phyloP scores from a whole-genome alignment of 2,113 vertebrate species.

The Microtus oregoni region DNA sequence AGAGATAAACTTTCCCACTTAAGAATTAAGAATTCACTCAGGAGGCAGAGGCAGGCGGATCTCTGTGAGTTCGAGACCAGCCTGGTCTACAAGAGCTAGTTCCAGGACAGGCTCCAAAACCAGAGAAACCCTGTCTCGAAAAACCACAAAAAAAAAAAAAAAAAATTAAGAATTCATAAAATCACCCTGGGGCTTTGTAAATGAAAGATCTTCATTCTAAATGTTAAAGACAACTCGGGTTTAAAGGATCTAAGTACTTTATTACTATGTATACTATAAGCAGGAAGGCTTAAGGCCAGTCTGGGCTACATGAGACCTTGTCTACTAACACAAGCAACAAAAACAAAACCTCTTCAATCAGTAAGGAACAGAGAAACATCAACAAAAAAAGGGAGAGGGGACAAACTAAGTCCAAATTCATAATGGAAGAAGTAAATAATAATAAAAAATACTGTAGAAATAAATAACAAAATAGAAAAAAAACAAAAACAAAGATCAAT shows the following conservation, averaged over 20 bases:
- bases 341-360: background rate
- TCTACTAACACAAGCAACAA: background rate
- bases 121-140: too few species aligned
- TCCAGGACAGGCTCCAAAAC: too few species aligned
- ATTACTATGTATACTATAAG: background rate
- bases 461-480: background rate
- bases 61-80: too few species aligned
- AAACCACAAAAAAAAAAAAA: too few species aligned
- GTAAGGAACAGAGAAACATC: background rate
- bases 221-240: background rate
- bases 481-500: background rate
- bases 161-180: slow-evolving; percentile 27
- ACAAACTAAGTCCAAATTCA: background rate
- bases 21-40: background rate
- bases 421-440: background rate
- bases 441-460: background rate
- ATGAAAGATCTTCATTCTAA: slow-evolving; percentile 36
- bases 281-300: background rate
- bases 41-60: too few species aligned
- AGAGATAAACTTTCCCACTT: background rate
- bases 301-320: background rate
- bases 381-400: background rate
- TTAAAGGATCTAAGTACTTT: background rate
- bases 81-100: too few species aligned
- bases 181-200: slow-evolving; percentile 22